Conservation (phyloP, 2,113 vertebrate species). For the Alexandromys fortis region DNA sequence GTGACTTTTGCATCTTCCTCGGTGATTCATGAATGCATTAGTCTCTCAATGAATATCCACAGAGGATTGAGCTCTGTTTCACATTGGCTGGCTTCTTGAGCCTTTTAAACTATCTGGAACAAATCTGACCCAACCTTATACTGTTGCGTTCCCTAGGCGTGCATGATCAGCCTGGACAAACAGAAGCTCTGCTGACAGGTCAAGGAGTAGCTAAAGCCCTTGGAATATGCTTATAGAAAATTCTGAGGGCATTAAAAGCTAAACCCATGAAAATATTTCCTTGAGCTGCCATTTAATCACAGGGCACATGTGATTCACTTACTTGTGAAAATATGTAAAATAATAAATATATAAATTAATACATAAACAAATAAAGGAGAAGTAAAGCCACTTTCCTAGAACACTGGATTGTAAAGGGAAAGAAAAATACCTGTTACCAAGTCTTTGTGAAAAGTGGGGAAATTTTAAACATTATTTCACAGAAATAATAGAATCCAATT, state of each 20-base stretch:
- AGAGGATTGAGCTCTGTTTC: not conserved
- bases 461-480: not conserved
- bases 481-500: not conserved
- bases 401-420: not conserved
- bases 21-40: not conserved
- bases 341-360: not conserved
- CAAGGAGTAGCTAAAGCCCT: not conserved
- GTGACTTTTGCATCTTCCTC: not conserved
- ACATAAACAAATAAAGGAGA: not conserved
- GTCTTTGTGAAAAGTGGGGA: not conserved
- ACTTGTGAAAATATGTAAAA: not conserved
- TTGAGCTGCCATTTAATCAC: not conserved
- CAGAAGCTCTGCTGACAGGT: too few relatives aligned
- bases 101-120: not conserved
- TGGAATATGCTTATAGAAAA: not conserved
- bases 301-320: not conserved
- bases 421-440: not conserved
- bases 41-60: not conserved
- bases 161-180: not conserved
- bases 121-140: not conserved
- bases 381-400: not conserved
- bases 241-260: not conserved
- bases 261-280: not conserved
- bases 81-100: not conserved
- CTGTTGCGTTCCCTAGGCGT: not conserved